Conservation (phyloP, 2,113 vertebrate genomes). For the Gallinago undulata region DNA sequence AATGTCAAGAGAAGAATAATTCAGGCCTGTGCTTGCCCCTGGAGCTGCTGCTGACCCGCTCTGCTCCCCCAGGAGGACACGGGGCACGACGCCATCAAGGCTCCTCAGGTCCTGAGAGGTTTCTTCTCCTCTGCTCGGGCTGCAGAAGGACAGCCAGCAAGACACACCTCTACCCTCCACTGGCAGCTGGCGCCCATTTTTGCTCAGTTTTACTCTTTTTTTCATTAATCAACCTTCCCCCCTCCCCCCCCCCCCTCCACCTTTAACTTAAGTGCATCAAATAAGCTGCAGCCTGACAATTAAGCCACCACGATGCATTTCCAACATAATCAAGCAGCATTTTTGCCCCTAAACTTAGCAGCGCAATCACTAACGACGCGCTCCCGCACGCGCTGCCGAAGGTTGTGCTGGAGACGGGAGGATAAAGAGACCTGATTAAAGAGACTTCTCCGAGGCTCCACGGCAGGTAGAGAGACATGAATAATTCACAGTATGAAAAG, state of each 20-base stretch:
- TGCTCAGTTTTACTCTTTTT: not conserved
- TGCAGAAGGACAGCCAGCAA: not conserved
- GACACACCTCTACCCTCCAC: accelerated
- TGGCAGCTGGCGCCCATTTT: accelerated
- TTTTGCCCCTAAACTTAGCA: not conserved
- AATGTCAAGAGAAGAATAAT: accelerated
- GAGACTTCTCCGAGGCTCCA: not conserved
- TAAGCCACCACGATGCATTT: accelerated
- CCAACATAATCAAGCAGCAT: not conserved
- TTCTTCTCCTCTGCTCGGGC: accelerated
- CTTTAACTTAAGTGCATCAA: not conserved
- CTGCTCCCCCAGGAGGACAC: not conserved
- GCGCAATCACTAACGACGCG: accelerated
- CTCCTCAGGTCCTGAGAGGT: not conserved
- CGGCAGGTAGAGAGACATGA: not conserved
- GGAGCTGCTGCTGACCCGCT: not conserved
- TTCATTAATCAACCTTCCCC: not conserved
- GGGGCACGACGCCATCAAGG: accelerated
- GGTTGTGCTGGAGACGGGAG: not conserved
- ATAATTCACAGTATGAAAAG: slow-evolving; percentile 12
- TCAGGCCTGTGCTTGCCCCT: accelerated
- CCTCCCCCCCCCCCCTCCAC: too few species aligned
- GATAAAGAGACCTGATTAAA: not conserved
- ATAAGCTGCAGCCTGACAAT: not conserved
- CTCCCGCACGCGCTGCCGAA: accelerated